A percentile compares a stretch with the other conserved stretches of the same genome.
Evolutionary conservation across 2,797 vertebrate genomes (phyloP).

Genomic region (Lophotriccus pileatus): DNA sequence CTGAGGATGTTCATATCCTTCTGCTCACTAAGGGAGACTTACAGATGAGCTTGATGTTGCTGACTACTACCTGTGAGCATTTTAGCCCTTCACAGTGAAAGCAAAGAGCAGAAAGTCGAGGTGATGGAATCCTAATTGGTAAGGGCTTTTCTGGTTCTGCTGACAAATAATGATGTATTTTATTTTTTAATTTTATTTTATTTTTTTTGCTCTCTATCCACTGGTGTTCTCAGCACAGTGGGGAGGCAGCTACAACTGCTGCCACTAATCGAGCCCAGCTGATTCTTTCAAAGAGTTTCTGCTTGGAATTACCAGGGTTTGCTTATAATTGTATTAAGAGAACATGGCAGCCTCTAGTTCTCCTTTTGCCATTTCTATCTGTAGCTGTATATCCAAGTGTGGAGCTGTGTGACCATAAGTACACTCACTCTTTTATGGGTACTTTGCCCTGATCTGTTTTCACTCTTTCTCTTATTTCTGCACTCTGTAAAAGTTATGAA

Average conservation of each 20-base stretch:
- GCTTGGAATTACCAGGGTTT: not conserved
- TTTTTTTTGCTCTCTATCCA: not conserved
- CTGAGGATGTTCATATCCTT: not conserved
- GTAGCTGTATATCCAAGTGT: not conserved
- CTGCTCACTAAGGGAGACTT: not conserved
- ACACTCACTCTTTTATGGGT: not conserved
- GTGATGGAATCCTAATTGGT: not conserved
- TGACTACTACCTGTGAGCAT: not conserved
- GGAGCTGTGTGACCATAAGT: not conserved
- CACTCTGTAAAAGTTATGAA: not conserved
- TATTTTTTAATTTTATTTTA: not conserved
- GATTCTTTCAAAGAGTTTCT: not conserved
- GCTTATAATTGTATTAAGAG: not conserved
- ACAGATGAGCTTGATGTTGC: not conserved
- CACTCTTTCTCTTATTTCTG: slow-evolving; percentile 14
- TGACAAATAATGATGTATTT: not conserved
- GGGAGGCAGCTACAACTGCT: not conserved
- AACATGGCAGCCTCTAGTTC: not conserved
- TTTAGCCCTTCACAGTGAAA: not conserved
- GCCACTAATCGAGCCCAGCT: not conserved
- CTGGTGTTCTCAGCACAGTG: not conserved
- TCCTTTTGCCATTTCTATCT: not conserved
- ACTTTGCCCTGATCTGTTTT: not conserved
- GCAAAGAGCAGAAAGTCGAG: not conserved
- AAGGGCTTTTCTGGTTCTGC: not conserved